phyloP scores from a whole-genome alignment of 2,797 vertebrate species.

The Lacerta agilis region DNA sequence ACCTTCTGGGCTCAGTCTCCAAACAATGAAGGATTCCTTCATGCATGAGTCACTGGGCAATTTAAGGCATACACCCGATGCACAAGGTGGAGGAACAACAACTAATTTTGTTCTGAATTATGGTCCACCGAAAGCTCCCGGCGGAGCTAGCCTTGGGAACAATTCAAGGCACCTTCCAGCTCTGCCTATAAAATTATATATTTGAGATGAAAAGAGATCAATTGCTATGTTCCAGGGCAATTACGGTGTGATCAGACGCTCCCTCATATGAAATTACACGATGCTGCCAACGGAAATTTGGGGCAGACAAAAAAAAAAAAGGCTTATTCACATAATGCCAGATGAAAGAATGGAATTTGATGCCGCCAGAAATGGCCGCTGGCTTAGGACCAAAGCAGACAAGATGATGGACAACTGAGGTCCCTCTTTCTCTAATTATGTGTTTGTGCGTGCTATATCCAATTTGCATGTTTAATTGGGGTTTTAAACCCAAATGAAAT shows the following conservation, averaged over 20 bases:
- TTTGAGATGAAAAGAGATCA: neutral
- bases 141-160: neutral
- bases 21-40: neutral
- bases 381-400: neutral
- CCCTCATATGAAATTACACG: neutral
- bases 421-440: neutral
- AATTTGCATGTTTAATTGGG: too few species aligned
- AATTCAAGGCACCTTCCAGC: neutral
- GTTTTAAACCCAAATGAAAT: too few species aligned
- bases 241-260: neutral
- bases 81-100: neutral
- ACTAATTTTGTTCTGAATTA: constrained; percentile 1
- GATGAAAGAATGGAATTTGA: neutral
- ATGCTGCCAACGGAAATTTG: neutral
- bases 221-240: neutral
- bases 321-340: neutral
- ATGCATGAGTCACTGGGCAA: neutral
- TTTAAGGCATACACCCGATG: neutral
- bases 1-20: neutral
- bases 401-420: neutral
- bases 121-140: neutral
- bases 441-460: too few species aligned
- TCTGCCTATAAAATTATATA: neutral
- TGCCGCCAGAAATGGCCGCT: neutral
- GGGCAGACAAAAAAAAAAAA: neutral